Evolutionary conservation across 2,888 invertebrate species (phyloP).

Genomic region (Drosophila suboccidentalis): DNA sequence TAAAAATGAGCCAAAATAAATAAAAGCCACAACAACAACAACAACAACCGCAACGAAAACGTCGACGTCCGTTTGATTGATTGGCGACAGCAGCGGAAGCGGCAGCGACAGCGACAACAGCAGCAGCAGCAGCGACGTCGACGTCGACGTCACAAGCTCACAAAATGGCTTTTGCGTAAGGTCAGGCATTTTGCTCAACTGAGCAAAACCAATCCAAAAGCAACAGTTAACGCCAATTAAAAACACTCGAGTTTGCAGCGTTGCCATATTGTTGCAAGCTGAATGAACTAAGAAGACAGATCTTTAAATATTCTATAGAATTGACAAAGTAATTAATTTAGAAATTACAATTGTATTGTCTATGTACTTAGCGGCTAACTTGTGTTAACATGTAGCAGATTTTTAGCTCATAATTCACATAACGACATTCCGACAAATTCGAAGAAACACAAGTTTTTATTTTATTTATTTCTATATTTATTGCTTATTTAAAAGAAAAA

Average conservation of each 20-base stretch:
- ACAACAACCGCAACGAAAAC: conserved; percentile 19
- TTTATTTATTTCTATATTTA: no score
- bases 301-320: no score
- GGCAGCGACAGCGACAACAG: conserved; percentile 22
- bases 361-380: no score
- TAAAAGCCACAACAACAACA: conserved; percentile 62
- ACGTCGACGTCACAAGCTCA: conserved; percentile 14
- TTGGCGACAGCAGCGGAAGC: conserved; percentile 66
- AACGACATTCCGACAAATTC: no score
- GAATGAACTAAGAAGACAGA: neutral
- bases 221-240: conserved; percentile 7
- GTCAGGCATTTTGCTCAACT: conserved; percentile 56
- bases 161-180: conserved; percentile 73
- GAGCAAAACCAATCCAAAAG: conserved; percentile 17
- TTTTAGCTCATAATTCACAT: no score
- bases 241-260: neutral
- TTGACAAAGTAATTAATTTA: no score
- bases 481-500: no score
- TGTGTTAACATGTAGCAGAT: no score
- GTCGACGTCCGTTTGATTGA: conserved; percentile 66
- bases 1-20: conserved; percentile 78
- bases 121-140: conserved; percentile 13
- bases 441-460: no score
- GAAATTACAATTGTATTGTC: no score
- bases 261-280: conserved; percentile 1